Evolutionary conservation across 2,797 vertebrate species (phyloP), one percentile per base, ranked within the genome.

Genomic region (Chiloscyllium punctatum): DNA sequence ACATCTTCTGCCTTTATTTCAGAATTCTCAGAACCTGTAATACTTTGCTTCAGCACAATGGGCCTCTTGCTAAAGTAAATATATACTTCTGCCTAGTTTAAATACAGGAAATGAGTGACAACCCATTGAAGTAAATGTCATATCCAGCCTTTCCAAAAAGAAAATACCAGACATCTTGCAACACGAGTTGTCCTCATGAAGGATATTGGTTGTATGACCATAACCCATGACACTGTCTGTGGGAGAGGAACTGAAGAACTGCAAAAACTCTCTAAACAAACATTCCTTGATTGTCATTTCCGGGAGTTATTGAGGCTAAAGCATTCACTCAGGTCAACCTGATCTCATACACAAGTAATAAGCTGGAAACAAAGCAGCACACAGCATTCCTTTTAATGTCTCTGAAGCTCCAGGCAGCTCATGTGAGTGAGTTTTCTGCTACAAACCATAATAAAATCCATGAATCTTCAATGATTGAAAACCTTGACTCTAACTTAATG

Each of bases 391-490:
- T 68, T n/a, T 66, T n/a, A 66, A 21, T 91, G 88, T 91, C 57
- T 66, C 84, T 27, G 84, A 8, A 91, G 62, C 27, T 9, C n/a
- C 88, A 66, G 57, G 33, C 88, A 91, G 88, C 33, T 91, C 33
- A 13, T 57, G 33, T 18, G 21, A 91, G 9, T 91, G 88, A 91
- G 88, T 16, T 23, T 91, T 33, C 88, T 66, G 13, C n/a, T 66
- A 91, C 33, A 37, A n/a, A 8, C 53, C 33, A n/a, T 91, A 7
- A 23, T 62, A 66, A 91, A 66, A 66, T 68, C 88, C 23, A 68
- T 66, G 53, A 91, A 91, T 66, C 88, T 66, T 91, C 33, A 91
- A 33, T 66, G 57, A 91, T 91, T 91, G 16, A 62, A 68, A 91
- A 91, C 23, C 6, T n/a, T 15, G 33, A 21, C 57, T 33, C 57